Base-by-base conservation (phyloP, 2,888 invertebrate genomes). In the Drosophila greeni region DNA sequence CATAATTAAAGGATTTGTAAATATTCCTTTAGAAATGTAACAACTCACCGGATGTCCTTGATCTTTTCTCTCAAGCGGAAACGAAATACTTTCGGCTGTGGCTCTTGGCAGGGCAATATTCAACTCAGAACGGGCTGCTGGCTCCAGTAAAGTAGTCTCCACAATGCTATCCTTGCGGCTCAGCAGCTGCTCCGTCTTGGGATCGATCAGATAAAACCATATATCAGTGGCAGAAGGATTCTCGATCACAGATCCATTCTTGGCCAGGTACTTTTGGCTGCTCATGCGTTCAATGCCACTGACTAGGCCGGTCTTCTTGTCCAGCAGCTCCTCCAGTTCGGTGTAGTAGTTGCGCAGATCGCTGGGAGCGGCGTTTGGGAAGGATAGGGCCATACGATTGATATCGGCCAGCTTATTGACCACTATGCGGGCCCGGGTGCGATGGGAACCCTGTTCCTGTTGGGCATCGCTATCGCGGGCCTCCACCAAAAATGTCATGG, bases 131-230 rank as follows among this genome's bases (percentile, higher is more conserved):
- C 92, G 91, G 1, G 92, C 91, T 9, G 91, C 88, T 60, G 92
- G 91, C 49, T 93, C 92, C 62, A 93, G 89, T 45, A 90, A 90
- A 88, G 88, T 94, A 92, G 92, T 92, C 79, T 92, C 91, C 26
- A 97, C 92, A 34, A 91, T 87, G 1, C 92, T 90, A 69, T 93
- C 93, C 74, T 95, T 95, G 47, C 95, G 91, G 0, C 91, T 90
- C 37, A 97, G 88, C 72, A 97, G 94, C 51, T 90, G 90, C 70
- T 95, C 95, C 0, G 92, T 93, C 54, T 90, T 91, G 0, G 96
- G 96, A 89, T 97, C 95, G 3, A 97, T 90, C 0, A 94, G 91
- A 82, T 96, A 96, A 86, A 97, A 92, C 95, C 96, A 96, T 7
- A 96, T 92, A 80, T 97, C 96, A 0, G 96, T 95, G 8, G 94